These are phyloP conservation scores for Dromococcyx pavoninus DNA, from an alignment of 2,797 vertebrate species.

Conservation along the genomic window DNA sequence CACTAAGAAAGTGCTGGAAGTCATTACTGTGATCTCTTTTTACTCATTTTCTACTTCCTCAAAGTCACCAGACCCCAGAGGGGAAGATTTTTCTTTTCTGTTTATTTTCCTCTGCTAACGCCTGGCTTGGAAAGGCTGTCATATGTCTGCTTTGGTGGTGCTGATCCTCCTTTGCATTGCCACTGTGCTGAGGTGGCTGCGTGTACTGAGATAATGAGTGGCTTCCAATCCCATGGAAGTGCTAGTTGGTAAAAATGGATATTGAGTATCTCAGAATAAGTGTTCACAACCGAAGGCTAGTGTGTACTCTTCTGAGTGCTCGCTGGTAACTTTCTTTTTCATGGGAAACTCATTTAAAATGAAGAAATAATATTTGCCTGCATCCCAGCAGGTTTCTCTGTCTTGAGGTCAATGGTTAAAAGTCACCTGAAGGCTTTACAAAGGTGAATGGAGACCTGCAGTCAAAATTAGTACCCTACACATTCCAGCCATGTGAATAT, in stretches of 20 bases:
- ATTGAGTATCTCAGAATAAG: background rate
- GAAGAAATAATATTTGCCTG: background rate
- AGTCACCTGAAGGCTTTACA: background rate
- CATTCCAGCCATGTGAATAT: background rate
- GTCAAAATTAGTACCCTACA: background rate
- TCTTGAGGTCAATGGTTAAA: background rate
- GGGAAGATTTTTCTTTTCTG: background rate
- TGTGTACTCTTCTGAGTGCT: background rate
- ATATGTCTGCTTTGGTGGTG: fast-evolving
- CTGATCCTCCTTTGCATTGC: background rate
- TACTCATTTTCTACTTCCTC: background rate
- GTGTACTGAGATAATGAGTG: background rate
- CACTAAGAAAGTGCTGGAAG: background rate
- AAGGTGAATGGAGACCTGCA: background rate
- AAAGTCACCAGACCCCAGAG: background rate
- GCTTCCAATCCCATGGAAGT: background rate
- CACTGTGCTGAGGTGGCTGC: fast-evolving
- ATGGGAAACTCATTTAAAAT: background rate
- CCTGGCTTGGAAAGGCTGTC: background rate
- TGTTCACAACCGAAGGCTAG: fast-evolving
- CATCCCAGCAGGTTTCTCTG: background rate
- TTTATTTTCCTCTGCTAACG: background rate
- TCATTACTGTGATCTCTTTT: background rate
- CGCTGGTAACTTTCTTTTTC: background rate
- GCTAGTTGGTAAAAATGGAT: fast-evolving